phyloP scores from a whole-genome alignment of 2,888 invertebrate genomes.

The Aproaerema taeniolella region DNA sequence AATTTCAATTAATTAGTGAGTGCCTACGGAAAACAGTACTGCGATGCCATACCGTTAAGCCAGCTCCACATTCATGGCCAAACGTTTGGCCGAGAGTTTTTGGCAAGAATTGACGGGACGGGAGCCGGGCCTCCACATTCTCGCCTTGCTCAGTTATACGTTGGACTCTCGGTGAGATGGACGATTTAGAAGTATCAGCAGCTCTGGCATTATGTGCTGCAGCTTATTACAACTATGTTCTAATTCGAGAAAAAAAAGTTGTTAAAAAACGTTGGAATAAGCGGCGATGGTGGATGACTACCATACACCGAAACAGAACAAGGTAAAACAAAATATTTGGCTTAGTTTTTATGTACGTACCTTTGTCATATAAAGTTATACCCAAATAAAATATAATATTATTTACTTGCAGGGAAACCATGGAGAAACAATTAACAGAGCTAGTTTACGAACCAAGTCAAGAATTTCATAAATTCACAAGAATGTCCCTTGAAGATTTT shows the following conservation, averaged over 20 bases:
- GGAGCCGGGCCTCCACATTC: neutral
- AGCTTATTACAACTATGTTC: neutral
- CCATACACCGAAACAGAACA: slow-evolving; percentile 15
- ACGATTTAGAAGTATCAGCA: neutral
- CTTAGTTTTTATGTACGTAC: neutral
- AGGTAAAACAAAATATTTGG: slow-evolving; percentile 6
- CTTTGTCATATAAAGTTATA: no score
- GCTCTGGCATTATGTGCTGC: neutral
- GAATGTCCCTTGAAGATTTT: slow-evolving; percentile 13
- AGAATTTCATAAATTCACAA: slow-evolving; percentile 2
- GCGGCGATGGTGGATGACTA: slow-evolving; percentile 18
- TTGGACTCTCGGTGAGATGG: neutral
- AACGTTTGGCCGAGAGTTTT: neutral
- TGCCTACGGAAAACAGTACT: no score
- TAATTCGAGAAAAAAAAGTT: neutral
- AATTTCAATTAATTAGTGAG: no score
- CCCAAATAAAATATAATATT: neutral
- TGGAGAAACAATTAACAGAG: slow-evolving; percentile 1
- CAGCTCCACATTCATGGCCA: neutral
- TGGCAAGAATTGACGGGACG: neutral
- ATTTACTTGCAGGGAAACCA: slow-evolving; percentile 2
- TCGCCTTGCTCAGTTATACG: neutral
- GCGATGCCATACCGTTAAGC: no score
- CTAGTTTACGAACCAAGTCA: neutral
- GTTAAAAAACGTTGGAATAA: neutral